Conservation (phyloP, 2,113 vertebrate species). For the Xenus cinereus region DNA sequence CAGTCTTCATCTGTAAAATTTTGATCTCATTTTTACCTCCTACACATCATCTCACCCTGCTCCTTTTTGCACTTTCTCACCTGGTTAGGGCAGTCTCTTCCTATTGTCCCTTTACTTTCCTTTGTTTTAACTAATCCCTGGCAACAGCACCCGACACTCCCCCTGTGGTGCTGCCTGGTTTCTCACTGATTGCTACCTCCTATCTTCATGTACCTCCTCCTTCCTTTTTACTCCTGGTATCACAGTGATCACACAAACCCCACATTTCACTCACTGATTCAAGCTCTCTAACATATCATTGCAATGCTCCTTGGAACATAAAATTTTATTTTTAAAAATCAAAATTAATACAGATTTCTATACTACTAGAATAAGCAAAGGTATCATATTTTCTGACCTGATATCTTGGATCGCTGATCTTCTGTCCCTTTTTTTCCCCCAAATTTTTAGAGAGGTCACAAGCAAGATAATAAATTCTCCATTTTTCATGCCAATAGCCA, state of each 20-base stretch:
- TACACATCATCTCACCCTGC: not conserved
- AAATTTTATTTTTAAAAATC: not conserved
- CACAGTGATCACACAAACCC: not conserved
- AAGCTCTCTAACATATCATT: not conserved
- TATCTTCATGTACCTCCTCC: not conserved
- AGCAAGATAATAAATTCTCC: slow-evolving; percentile 97
- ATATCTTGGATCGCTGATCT: slow-evolving; percentile 93
- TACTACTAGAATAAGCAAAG: not conserved
- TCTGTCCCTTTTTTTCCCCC: slow-evolving; percentile 95
- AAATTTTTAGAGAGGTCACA: slow-evolving; percentile 93
- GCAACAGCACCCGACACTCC: not conserved
- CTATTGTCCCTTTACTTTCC: not conserved
- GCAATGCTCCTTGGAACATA: not conserved
- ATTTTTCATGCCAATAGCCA: slow-evolving; percentile 97
- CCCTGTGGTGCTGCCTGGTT: not conserved
- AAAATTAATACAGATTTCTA: not conserved
- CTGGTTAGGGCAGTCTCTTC: not conserved
- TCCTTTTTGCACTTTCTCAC: not conserved
- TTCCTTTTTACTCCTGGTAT: not conserved
- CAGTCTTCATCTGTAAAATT: not conserved
- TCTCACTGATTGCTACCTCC: not conserved
- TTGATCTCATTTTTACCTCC: not conserved
- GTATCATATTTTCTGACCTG: slow-evolving; percentile 76
- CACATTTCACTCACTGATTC: not conserved
- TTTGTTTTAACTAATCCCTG: not conserved